Evolutionary conservation across 2,113 vertebrate species (phyloP).

Genomic region (Benitochromis conjunctus): DNA sequence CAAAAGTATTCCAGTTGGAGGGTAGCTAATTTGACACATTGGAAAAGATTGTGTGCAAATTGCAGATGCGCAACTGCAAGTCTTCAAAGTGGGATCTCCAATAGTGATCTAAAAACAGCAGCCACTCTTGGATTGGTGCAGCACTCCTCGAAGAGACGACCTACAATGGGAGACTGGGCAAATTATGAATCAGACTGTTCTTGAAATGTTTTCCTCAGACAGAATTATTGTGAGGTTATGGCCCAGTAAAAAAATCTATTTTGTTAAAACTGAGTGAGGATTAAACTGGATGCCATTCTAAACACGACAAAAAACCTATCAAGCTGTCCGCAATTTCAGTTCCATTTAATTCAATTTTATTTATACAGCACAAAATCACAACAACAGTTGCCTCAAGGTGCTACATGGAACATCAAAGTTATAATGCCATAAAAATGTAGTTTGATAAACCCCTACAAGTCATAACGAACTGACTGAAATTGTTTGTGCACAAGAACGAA

Average conservation of each 20-base stretch:
- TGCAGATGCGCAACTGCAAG: neutral
- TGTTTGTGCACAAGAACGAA: neutral
- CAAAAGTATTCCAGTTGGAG: neutral
- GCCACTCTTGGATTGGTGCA: neutral
- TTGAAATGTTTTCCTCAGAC: neutral
- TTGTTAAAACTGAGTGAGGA: neutral
- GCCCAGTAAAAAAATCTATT: neutral
- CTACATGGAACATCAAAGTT: neutral
- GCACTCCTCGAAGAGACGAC: neutral
- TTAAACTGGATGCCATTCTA: neutral
- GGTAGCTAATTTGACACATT: neutral
- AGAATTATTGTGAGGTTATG: neutral
- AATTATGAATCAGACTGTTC: neutral
- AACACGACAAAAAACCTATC: neutral
- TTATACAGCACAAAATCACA: neutral
- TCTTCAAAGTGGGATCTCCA: neutral
- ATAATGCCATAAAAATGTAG: neutral
- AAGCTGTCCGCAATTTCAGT: neutral
- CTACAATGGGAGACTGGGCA: neutral
- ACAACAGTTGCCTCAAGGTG: neutral
- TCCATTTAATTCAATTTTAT: neutral
- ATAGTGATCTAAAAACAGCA: neutral
- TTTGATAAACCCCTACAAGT: neutral
- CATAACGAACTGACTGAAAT: neutral
- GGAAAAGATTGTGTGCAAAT: neutral